These are phyloP conservation scores for Oceanodroma tethys DNA, from an alignment of 2,113 vertebrate species.

Conservation along the genomic window DNA sequence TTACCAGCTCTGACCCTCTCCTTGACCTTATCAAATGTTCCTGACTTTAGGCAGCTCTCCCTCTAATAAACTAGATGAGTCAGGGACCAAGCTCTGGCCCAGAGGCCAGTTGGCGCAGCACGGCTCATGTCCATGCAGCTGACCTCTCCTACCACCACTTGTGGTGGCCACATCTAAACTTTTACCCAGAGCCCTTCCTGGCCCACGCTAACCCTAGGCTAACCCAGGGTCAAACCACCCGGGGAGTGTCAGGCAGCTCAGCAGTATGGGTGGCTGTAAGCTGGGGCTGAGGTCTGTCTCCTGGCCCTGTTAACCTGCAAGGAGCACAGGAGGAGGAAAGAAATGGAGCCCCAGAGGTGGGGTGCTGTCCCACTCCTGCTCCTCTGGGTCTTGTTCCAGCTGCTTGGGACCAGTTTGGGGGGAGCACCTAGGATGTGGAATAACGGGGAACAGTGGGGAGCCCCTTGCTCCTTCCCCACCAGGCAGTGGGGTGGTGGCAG, in stretches of 20 bases:
- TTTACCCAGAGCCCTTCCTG: neutral
- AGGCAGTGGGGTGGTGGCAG: neutral
- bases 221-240: neutral
- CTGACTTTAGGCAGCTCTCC: neutral
- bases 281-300: neutral
- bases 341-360: neutral
- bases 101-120: neutral
- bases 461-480: rapidly evolving
- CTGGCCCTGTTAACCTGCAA: neutral
- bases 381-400: neutral
- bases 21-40: rapidly evolving
- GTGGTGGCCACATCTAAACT: neutral
- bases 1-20: neutral
- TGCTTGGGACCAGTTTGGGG: neutral
- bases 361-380: neutral
- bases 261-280: neutral
- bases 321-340: neutral
- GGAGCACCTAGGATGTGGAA: neutral
- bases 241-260: neutral
- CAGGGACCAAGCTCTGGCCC: neutral
- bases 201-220: neutral
- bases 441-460: neutral
- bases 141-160: neutral
- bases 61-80: neutral
- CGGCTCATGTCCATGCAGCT: rapidly evolving